Conservation (phyloP, 2,797 vertebrate species). For the Perodicticus potto region DNA sequence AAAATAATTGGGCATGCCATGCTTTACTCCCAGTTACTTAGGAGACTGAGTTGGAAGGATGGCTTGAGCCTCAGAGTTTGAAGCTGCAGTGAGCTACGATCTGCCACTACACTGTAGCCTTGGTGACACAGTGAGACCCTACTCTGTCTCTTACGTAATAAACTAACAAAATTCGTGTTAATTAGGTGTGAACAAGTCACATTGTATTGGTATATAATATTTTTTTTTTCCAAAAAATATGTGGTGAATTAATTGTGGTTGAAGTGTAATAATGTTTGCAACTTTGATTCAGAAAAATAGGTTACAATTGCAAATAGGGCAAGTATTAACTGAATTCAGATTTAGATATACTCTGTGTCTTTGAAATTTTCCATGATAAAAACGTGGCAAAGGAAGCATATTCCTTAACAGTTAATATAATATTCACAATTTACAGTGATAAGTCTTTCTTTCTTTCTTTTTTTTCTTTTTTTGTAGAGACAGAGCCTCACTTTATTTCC, state of each 20-base stretch:
- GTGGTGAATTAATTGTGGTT: slow-evolving; percentile 43
- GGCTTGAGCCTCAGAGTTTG: no score
- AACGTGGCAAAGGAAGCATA: not conserved
- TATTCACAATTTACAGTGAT: not conserved
- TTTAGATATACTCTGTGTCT: not conserved
- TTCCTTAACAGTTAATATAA: not conserved
- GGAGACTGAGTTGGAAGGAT: no score
- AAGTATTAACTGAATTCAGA: slow-evolving; percentile 7
- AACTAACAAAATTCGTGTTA: no score
- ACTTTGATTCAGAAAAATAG: slow-evolving; percentile 21
- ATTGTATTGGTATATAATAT: not conserved
- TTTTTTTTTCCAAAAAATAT: not conserved
- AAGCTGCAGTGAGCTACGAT: no score
- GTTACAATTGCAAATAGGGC: not conserved
- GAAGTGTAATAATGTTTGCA: not conserved
- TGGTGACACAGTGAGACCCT: no score
- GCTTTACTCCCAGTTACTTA: no score
- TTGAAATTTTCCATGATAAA: slow-evolving; percentile 38
- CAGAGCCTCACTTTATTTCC: no score
- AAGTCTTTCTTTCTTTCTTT: no score
- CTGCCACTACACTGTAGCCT: no score
- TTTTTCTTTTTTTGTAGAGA: no score
- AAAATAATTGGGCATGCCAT: not conserved
- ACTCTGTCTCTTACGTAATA: no score
- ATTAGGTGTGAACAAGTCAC: not conserved